Percentiles rank a stretch among this genome's conserved stretches.
These are phyloP conservation scores for Macaca nemestrina DNA, from an alignment of 2,113 vertebrate species.

Conservation along the genomic window DNA sequence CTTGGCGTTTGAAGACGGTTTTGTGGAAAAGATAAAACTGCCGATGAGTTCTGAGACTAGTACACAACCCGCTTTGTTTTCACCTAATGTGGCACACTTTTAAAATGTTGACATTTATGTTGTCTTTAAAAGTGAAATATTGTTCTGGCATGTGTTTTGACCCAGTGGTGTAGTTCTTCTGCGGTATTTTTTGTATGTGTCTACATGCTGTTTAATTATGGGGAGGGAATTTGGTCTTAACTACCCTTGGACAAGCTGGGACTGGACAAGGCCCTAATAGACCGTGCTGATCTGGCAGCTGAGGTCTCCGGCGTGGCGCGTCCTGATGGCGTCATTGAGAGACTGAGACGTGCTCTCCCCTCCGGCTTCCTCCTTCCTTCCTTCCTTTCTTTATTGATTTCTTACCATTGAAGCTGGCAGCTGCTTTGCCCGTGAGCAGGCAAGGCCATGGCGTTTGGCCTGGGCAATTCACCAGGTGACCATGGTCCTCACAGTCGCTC, in stretches of 20 bases:
- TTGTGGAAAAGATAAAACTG: slow-evolving; percentile 21
- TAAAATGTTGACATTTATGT: background rate
- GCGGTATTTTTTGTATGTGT: slow-evolving; percentile 62
- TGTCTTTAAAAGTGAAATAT: slow-evolving; percentile 6
- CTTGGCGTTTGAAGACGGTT: background rate
- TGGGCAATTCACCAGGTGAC: background rate
- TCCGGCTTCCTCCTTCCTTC: too few relatives aligned
- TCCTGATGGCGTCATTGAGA: background rate
- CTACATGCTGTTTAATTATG: slow-evolving; percentile 25
- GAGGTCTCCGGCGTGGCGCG: background rate
- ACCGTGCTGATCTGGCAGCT: background rate
- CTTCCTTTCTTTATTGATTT: background rate
- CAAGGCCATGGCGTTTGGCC: background rate
- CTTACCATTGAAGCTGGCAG: background rate
- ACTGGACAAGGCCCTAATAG: slow-evolving; percentile 62
- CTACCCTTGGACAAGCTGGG: slow-evolving; percentile 75
- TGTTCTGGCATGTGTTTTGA: slow-evolving; percentile 77
- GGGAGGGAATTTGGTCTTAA: slow-evolving; percentile 67
- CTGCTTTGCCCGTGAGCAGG: background rate
- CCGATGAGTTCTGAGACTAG: background rate
- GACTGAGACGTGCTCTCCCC: background rate
- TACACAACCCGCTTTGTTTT: slow-evolving; percentile 58
- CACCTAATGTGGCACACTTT: background rate
- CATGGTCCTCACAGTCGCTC: fast-evolving
- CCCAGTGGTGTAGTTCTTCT: slow-evolving; percentile 42